Base-by-base conservation (phyloP, 2,888 invertebrate genomes). In the Mythimna impura region DNA sequence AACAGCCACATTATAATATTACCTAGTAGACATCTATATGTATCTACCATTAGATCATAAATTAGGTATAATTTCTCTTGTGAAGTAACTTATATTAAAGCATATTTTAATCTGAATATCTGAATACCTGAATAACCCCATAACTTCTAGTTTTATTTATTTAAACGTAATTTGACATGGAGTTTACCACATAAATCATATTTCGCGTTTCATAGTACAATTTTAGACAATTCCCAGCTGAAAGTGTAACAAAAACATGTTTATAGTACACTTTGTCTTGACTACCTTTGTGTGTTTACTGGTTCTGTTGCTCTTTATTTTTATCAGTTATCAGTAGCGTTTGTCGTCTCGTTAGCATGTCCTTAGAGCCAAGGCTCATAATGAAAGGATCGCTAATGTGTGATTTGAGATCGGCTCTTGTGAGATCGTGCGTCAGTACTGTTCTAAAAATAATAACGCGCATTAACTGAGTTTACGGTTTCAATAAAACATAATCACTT, bases 401-500 rank as follows among this genome's bases (percentile, higher is more conserved):
- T 92, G 90, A 89, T 91, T 90, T 89, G 85, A 86, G 81, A 86
- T 86, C 83, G 80, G 87, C 71, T 88, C 76, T 89, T 89, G 80
- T 84, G 85, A 86, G 77, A 85, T 87, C 91, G 90, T 94, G 93
- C 94, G 91, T 92, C 91, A 93, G 87, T 88, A 86, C 85, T 88
- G 82, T 87, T 90, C 87, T 87, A 90, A 89, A 93, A 92, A 94
- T 90, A 94, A 91, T 84, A 89, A 89, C 86, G 88, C 89, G 88
- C 86, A 91, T 91, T 89, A 90, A 89, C 81, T 85, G 67, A 89
- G 91, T 94, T 86, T 94, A 90, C 91, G 83, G 80, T 91, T 91
- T 86, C 91, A 92, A 94, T 94, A 88, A 91, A 84, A 67, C 43
- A 62, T 93, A 94, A 95, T 94, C 71, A 80, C 70, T 94, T 94